phyloP scores from a whole-genome alignment of 2,797 vertebrate species.

The Eulemur rubriventer region DNA sequence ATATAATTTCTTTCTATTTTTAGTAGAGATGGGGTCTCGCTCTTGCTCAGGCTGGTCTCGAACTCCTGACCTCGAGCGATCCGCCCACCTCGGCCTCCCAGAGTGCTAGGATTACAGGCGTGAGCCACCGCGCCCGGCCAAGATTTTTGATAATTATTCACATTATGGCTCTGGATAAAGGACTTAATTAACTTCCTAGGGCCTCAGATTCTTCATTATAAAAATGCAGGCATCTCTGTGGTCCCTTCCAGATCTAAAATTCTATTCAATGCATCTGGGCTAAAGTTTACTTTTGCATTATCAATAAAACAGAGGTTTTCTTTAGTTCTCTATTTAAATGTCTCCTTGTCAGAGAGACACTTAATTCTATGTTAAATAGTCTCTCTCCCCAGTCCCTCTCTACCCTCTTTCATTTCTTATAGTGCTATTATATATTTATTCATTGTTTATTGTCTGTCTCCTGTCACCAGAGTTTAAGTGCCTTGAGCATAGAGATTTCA shows the following conservation, averaged over 20 bases:
- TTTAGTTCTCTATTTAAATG: not conserved
- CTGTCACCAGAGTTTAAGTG: not conserved
- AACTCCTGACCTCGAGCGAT: too few relatives aligned
- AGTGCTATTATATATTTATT: not conserved
- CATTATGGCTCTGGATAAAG: not conserved
- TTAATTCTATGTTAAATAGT: not conserved
- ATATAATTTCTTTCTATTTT: too few relatives aligned
- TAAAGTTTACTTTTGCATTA: not conserved
- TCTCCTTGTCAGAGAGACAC: not conserved
- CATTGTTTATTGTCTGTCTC: not conserved
- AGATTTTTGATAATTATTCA: not conserved
- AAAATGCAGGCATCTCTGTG: not conserved
- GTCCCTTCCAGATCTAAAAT: not conserved
- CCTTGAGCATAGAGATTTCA: not conserved
- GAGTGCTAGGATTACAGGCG: too few relatives aligned
- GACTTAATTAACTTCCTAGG: not conserved
- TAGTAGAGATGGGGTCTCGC: too few relatives aligned
- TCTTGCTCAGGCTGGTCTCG: too few relatives aligned
- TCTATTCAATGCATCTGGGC: not conserved
- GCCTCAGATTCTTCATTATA: not conserved
- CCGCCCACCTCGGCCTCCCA: too few relatives aligned
- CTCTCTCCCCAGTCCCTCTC: not conserved
- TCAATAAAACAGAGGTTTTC: not conserved
- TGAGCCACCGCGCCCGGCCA: not conserved
- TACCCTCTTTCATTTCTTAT: not conserved